phyloP scores from a whole-genome alignment of 92 coral and sea anemone genomes.

The Muricea muricata region DNA sequence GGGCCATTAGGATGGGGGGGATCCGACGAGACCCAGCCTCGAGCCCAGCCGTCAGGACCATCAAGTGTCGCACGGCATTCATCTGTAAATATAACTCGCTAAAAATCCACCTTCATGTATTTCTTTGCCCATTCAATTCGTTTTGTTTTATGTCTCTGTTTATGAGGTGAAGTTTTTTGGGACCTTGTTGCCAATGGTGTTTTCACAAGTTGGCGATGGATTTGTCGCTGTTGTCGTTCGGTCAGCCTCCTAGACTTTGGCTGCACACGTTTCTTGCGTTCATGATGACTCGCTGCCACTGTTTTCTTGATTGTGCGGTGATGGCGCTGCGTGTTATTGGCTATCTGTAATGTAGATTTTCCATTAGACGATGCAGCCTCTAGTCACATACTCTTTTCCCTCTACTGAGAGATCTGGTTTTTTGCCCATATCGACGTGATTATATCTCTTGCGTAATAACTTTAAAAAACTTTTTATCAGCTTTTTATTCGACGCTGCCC shows the following conservation, averaged over 20 bases:
- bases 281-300: no score
- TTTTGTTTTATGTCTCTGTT: slow-evolving; percentile 8
- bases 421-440: no score
- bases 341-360: no score
- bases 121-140: neutral
- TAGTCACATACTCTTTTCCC: no score
- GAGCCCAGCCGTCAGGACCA: slow-evolving; percentile 31
- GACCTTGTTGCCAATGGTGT: neutral
- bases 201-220: neutral
- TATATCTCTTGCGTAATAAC: no score
- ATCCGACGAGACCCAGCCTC: slow-evolving; percentile 33
- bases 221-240: neutral
- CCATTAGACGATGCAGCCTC: no score
- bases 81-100: neutral
- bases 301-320: no score
- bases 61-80: neutral
- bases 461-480: no score
- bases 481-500: no score
- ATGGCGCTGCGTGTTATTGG: no score
- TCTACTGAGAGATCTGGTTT: no score
- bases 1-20: slow-evolving; percentile 16
- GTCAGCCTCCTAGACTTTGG: neutral
- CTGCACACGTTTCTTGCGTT: neutral
- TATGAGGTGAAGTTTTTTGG: neutral
- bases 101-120: slow-evolving; percentile 10